These are phyloP conservation scores for Drosophila diplacantha DNA, from an alignment of 2,888 invertebrate genomes.

Conservation along the genomic window DNA sequence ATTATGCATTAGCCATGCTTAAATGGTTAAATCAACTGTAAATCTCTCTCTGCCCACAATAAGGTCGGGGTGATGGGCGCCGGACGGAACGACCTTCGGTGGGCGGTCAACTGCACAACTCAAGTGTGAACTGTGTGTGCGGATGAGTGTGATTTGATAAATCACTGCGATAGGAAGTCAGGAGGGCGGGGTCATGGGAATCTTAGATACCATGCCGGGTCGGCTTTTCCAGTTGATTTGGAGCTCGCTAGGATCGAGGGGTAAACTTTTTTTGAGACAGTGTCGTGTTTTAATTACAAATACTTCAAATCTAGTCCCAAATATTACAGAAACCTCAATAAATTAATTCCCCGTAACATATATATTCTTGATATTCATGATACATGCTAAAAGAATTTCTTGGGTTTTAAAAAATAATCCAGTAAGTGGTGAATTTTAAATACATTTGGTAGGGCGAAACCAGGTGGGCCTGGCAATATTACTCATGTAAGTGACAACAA, in stretches of 20 bases:
- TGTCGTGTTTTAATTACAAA: background rate
- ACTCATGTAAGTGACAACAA: background rate
- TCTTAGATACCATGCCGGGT: slow-evolving; percentile 15
- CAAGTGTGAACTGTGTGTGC: slow-evolving; percentile 38
- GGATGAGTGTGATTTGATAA: slow-evolving; percentile 39
- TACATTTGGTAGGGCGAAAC: background rate
- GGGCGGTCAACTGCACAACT: slow-evolving; percentile 50
- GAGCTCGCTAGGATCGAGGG: background rate
- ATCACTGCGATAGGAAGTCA: slow-evolving; percentile 27
- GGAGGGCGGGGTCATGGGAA: slow-evolving; percentile 12
- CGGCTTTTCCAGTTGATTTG: slow-evolving; percentile 28
- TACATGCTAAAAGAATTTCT: background rate
- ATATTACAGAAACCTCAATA: background rate
- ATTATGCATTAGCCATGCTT: slow-evolving; percentile 68
- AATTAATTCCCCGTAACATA: background rate
- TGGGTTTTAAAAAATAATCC: background rate
- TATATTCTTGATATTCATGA: background rate
- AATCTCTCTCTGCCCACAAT: slow-evolving; percentile 53
- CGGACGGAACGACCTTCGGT: slow-evolving; percentile 17
- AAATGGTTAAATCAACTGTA: slow-evolving; percentile 69
- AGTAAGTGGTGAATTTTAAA: background rate
- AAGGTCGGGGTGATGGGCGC: slow-evolving; percentile 40
- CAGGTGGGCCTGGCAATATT: background rate
- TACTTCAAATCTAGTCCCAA: background rate
- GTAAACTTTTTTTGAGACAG: no score